Percentiles rank a stretch among this genome's conserved stretches.
phyloP scores from a whole-genome alignment of 1,140 invertebrate genomes.

The Diachasmimorpha longicaudata region DNA sequence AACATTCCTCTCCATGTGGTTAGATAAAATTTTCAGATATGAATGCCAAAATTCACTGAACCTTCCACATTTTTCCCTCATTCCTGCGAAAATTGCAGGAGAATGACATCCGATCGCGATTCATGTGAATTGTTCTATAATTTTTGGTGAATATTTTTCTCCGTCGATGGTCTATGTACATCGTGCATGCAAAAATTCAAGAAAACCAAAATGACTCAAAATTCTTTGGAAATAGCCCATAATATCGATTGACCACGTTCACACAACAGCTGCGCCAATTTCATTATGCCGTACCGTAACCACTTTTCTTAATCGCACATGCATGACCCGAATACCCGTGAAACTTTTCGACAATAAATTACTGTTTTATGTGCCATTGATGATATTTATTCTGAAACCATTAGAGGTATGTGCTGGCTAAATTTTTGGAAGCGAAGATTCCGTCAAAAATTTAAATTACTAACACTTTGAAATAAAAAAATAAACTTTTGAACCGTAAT shows the following conservation, averaged over 20 bases:
- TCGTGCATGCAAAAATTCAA: neutral
- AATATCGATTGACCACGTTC: neutral
- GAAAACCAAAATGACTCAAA: neutral
- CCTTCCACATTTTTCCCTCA: too few species aligned
- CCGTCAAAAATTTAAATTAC: neutral
- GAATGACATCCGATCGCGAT: too few species aligned
- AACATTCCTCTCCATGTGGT: too few species aligned
- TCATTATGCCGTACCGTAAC: slow-evolving; percentile 30
- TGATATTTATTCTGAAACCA: neutral
- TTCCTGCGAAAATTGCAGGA: too few species aligned
- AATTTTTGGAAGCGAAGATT: too few species aligned
- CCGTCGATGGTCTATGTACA: too few species aligned
- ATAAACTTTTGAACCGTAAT: neutral
- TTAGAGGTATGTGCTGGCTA: neutral
- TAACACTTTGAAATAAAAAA: neutral
- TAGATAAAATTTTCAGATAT: too few species aligned
- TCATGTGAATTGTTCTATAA: too few species aligned
- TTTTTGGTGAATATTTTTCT: too few species aligned
- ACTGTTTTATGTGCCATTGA: neutral
- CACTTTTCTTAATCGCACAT: slow-evolving; percentile 32
- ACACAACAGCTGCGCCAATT: slow-evolving; percentile 6
- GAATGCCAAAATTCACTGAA: too few species aligned
- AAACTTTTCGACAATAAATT: slow-evolving; percentile 15
- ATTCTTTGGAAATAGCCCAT: neutral
- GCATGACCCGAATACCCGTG: slow-evolving; percentile 25